These are phyloP conservation scores for Caracal caracal DNA, from an alignment of 2,113 vertebrate genomes.

Conservation along the genomic window DNA sequence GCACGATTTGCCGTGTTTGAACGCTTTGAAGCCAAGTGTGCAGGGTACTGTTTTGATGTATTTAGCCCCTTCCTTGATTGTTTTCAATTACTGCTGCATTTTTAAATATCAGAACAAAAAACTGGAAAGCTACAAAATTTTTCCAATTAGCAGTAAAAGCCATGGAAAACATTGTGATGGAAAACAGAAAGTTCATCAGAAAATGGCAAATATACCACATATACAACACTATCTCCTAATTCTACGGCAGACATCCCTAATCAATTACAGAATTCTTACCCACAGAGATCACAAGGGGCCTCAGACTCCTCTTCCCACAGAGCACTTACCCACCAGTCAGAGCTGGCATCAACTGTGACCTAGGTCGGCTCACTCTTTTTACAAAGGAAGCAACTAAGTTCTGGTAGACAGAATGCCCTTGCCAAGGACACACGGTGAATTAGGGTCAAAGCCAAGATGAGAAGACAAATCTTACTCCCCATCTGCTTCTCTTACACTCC, in stretches of 20 bases:
- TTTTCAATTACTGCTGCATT: slow-evolving; percentile 50
- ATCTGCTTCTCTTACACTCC: not conserved
- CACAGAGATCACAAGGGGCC: not conserved
- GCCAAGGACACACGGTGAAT: not conserved
- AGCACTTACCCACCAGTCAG: not conserved
- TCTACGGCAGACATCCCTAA: not conserved
- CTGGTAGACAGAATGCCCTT: not conserved
- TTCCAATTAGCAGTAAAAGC: slow-evolving; percentile 51
- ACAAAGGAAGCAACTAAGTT: not conserved
- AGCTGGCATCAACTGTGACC: not conserved
- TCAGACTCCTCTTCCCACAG: not conserved
- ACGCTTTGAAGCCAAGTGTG: not conserved
- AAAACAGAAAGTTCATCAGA: not conserved
- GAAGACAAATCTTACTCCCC: not conserved
- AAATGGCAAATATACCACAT: not conserved
- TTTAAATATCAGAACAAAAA: not conserved
- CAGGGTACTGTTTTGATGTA: slow-evolving; percentile 46
- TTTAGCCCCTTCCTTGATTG: slow-evolving; percentile 26
- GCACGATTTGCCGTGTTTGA: slow-evolving; percentile 43
- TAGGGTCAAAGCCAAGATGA: not conserved
- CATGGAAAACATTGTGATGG: not conserved
- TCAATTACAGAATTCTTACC: not conserved
- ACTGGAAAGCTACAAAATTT: slow-evolving; percentile 2
- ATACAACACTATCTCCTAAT: not conserved
- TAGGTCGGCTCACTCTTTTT: not conserved